Conservation (phyloP, 2,888 invertebrate species). For the Myopa testacea region DNA sequence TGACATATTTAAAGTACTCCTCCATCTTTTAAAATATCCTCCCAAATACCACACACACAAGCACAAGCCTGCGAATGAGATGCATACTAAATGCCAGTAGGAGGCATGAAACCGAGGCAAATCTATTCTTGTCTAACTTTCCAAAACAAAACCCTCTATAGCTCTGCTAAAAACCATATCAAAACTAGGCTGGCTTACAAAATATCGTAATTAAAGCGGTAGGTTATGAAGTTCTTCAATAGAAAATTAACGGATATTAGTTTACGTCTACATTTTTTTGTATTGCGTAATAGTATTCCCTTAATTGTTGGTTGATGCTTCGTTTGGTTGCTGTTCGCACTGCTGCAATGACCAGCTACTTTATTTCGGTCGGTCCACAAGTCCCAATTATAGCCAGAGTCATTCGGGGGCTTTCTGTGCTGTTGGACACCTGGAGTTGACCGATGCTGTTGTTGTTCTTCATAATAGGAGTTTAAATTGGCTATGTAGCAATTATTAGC, state of each 20-base stretch:
- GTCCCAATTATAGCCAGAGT: neutral
- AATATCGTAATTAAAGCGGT: conserved; percentile 59
- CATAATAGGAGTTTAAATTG: conserved; percentile 61
- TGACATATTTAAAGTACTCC: too few species aligned
- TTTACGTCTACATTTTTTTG: conserved; percentile 60
- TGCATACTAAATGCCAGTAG: too few species aligned
- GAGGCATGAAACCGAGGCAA: too few species aligned
- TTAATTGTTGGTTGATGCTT: conserved; percentile 43
- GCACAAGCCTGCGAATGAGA: too few species aligned
- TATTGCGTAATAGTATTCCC: conserved; percentile 55
- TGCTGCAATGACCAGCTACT: too few species aligned
- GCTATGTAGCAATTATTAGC: conserved; percentile 59
- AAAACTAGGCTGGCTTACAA: conserved; percentile 46
- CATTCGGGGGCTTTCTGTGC: conserved; percentile 42
- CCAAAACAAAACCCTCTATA: too few species aligned
- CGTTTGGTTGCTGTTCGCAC: conserved; percentile 23
- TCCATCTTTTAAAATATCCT: too few species aligned
- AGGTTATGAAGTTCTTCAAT: conserved; percentile 58
- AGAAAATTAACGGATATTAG: conserved; percentile 59
- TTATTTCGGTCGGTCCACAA: neutral
- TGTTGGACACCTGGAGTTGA: conserved; percentile 40
- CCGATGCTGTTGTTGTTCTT: conserved; percentile 53
- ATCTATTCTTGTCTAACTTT: too few species aligned
- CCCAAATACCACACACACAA: too few species aligned
- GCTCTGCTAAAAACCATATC: too few species aligned